Percentiles rank a stretch among this genome's conserved stretches.
These are phyloP conservation scores for Micromussa lordhowensis DNA, from an alignment of 92 coral and sea anemone species.

Conservation along the genomic window DNA sequence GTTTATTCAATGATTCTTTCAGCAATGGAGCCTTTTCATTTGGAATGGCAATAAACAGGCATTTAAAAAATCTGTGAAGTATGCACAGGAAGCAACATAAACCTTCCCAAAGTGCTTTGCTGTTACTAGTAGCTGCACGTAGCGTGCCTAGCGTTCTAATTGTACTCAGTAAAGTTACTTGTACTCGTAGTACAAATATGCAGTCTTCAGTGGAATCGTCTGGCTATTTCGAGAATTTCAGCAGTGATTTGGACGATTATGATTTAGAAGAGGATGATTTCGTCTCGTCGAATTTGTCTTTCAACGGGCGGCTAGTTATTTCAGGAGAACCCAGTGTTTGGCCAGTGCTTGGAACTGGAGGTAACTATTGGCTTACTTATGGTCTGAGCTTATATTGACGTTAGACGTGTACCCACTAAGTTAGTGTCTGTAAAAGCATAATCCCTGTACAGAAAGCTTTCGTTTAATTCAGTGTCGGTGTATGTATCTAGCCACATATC, in stretches of 20 bases:
- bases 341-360: slow-evolving; percentile 38
- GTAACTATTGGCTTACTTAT: background rate
- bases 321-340: slow-evolving; percentile 37
- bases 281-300: slow-evolving; percentile 50
- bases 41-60: background rate
- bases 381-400: background rate
- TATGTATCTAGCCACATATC: background rate
- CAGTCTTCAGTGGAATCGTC: slow-evolving; percentile 14
- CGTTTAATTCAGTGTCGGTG: background rate
- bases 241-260: slow-evolving; percentile 29
- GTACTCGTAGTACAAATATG: background rate
- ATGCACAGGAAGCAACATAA: background rate
- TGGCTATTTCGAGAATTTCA: slow-evolving; percentile 34
- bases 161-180: too few species aligned
- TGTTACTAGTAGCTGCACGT: background rate
- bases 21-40: background rate
- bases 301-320: slow-evolving; percentile 84
- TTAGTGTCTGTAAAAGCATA: background rate
- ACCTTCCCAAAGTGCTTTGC: background rate
- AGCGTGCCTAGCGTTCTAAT: background rate
- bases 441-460: background rate
- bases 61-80: too few species aligned
- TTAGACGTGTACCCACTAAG: background rate
- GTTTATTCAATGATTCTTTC: background rate
- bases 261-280: slow-evolving; percentile 46